Evolutionary conservation across 2,113 vertebrate genomes (phyloP).

Genomic region (Aspidoscelis tigris): DNA sequence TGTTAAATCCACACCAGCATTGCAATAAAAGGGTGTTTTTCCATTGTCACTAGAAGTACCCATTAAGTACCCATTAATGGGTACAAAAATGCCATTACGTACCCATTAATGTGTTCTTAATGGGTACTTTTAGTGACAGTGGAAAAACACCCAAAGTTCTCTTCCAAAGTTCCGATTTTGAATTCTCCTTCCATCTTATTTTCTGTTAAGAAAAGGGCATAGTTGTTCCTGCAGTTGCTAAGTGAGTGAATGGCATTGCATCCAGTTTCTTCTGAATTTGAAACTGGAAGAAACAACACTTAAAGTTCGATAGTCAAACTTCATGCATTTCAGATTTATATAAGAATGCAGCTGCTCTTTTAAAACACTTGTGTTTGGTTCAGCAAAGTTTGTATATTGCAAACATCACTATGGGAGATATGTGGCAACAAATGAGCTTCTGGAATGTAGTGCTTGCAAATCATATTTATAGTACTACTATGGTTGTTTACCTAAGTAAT

Average conservation of each 20-base stretch:
- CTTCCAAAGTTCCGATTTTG: background rate
- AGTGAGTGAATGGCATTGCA: background rate
- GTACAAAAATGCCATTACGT: too few relatives aligned
- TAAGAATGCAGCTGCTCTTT: conserved; percentile 13
- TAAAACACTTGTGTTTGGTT: conserved; percentile 22
- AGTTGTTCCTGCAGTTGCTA: background rate
- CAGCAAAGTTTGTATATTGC: conserved; percentile 33
- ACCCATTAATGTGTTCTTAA: too few relatives aligned
- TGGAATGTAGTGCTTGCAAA: conserved; percentile 30
- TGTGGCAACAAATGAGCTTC: conserved; percentile 28
- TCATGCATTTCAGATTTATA: conserved; percentile 33
- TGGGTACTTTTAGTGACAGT: too few relatives aligned
- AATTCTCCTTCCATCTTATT: too few relatives aligned
- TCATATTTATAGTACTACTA: background rate
- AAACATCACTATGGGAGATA: conserved; percentile 37
- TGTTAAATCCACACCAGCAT: background rate
- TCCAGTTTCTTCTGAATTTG: background rate
- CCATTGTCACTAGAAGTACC: too few relatives aligned
- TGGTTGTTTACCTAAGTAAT: conserved; percentile 18
- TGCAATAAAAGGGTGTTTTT: background rate
- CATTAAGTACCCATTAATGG: too few relatives aligned
- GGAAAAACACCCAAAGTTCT: background rate
- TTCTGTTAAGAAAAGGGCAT: background rate
- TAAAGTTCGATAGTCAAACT: background rate
- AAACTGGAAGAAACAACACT: background rate